Conservation (phyloP, 2,888 invertebrate genomes). For the Euphydryas editha region DNA sequence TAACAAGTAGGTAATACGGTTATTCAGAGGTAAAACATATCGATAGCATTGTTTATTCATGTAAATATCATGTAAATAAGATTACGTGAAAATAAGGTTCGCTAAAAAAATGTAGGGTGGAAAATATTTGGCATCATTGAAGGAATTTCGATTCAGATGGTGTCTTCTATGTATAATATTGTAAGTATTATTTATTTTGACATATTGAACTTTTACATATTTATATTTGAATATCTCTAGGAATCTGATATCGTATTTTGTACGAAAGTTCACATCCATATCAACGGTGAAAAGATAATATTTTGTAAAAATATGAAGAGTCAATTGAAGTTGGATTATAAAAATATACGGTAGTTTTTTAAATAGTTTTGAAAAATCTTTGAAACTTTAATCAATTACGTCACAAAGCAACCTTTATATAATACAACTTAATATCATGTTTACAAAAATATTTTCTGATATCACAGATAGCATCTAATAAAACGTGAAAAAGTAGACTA, state of each 20-base stretch:
- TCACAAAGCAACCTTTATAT: no score
- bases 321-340: no score
- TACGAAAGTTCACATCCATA: background rate
- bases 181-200: conserved; percentile 2
- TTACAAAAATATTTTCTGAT: no score
- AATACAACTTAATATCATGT: no score
- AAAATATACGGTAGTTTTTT: no score
- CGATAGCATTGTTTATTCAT: conserved; percentile 29
- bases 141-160: background rate
- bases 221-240: background rate
- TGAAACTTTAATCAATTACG: no score
- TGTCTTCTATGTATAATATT: background rate
- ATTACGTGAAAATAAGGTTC: conserved; percentile 10
- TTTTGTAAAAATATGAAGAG: no score
- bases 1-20: conserved; percentile 18
- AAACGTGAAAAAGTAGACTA: no score
- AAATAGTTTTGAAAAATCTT: no score
- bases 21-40: conserved; percentile 24
- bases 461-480: no score
- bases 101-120: background rate
- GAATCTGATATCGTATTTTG: background rate
- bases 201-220: background rate
- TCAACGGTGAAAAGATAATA: no score
- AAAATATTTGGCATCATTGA: background rate
- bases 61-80: conserved; percentile 29